Evolutionary conservation across 1,140 invertebrate species (phyloP).

Genomic region (Hyles euphorbiae): DNA sequence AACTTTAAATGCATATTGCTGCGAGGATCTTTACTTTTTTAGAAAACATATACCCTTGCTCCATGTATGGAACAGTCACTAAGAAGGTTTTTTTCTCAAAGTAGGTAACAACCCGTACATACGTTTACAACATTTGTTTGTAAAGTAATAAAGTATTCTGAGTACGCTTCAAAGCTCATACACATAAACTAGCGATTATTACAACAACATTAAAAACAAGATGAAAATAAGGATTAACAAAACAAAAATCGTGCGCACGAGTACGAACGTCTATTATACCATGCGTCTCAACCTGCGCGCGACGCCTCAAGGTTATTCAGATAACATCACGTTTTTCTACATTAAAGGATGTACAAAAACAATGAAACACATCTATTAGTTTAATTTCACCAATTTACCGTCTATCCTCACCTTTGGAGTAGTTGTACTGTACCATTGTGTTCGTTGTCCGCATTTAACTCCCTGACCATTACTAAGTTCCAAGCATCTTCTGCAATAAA

Average conservation of each 20-base stretch:
- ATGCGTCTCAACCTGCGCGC: conserved; percentile 22
- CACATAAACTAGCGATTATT: too few species aligned
- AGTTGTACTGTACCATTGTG: conserved; percentile 42
- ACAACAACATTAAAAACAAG: background rate
- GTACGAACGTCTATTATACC: conserved; percentile 12
- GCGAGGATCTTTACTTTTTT: too few species aligned
- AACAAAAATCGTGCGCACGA: conserved; percentile 15
- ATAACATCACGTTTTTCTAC: conserved; percentile 47
- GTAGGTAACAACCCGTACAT: too few species aligned
- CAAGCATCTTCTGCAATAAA: conserved; percentile 61
- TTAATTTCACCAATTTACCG: conserved; percentile 69
- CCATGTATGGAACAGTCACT: too few species aligned
- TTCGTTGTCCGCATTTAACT: conserved; percentile 32
- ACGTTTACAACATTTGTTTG: too few species aligned
- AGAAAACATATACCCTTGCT: too few species aligned
- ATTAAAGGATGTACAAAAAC: conserved; percentile 39
- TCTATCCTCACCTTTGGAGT: conserved; percentile 63
- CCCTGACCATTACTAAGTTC: conserved; percentile 38
- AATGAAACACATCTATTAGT: conserved; percentile 47
- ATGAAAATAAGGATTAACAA: conserved; percentile 3
- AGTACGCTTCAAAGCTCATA: too few species aligned
- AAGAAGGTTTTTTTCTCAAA: too few species aligned
- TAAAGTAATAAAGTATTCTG: too few species aligned
- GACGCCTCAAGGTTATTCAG: conserved; percentile 44
- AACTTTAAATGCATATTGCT: too few species aligned